Evolutionary conservation across 2,888 invertebrate genomes (phyloP).

Genomic region (Morpho deidamia): DNA sequence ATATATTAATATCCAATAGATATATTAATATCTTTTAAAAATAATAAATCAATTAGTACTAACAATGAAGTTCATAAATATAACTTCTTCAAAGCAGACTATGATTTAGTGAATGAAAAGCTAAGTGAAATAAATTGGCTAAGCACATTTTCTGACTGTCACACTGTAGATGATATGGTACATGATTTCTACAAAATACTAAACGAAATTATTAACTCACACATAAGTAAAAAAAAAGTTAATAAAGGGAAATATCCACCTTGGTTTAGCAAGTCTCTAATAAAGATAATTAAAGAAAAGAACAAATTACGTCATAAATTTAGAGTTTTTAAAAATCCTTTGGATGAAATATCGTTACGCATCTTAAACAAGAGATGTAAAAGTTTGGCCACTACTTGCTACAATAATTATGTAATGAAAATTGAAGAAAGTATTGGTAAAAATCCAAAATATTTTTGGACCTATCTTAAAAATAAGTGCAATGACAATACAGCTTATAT

Average conservation of each 20-base stretch:
- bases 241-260: neutral
- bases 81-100: neutral
- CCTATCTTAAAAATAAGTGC: no score
- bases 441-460: no score
- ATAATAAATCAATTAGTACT: no score
- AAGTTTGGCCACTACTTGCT: no score
- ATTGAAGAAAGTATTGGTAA: no score
- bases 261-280: neutral
- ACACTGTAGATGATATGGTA: neutral
- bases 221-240: neutral
- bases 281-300: neutral
- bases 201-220: neutral
- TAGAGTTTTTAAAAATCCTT: neutral
- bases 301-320: neutral
- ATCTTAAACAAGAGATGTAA: no score
- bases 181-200: neutral
- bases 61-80: neutral
- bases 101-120: neutral
- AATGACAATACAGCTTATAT: no score
- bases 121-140: neutral
- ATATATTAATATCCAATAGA: no score
- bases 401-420: no score
- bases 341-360: neutral
- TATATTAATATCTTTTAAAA: no score
- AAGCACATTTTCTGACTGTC: neutral